These are phyloP conservation scores for Mythimna albipuncta DNA, from an alignment of 2,888 invertebrate genomes.

Conservation along the genomic window DNA sequence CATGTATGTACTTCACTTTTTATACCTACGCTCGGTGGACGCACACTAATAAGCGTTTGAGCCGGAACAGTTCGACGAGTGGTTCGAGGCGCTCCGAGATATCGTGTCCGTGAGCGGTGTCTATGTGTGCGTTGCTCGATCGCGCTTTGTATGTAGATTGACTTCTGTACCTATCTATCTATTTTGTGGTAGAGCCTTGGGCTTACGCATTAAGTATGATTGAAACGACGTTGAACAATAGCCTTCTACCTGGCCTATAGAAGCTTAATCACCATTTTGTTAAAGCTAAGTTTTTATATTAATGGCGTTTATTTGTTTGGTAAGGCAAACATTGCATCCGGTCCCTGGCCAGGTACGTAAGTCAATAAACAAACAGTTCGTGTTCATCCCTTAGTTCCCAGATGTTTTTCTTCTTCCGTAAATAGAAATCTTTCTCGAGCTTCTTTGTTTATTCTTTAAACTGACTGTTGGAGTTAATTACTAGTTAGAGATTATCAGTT, in stretches of 20 bases:
- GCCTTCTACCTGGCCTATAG: constrained; percentile 1
- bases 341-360: constrained; percentile 75
- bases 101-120: too few species aligned
- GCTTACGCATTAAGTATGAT: constrained; percentile 32
- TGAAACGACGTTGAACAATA: constrained; percentile 15
- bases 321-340: constrained; percentile 74
- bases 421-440: constrained; percentile 41
- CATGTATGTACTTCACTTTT: too few species aligned
- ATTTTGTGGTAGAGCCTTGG: neutral
- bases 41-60: too few species aligned
- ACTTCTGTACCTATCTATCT: too few species aligned
- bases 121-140: too few species aligned
- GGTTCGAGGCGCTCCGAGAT: too few species aligned
- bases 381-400: constrained; percentile 50
- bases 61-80: too few species aligned
- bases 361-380: constrained; percentile 67
- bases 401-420: constrained; percentile 52
- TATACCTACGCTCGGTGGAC: too few species aligned
- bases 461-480: constrained; percentile 29
- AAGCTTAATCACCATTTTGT: constrained; percentile 14
- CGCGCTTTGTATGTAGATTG: too few species aligned
- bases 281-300: constrained; percentile 10
- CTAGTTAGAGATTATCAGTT: neutral
- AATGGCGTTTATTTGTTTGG: constrained; percentile 34
- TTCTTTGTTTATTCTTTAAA: constrained; percentile 31